These are phyloP conservation scores for Halocaridina rubra DNA, from an alignment of 2,888 invertebrate genomes.

Conservation along the genomic window DNA sequence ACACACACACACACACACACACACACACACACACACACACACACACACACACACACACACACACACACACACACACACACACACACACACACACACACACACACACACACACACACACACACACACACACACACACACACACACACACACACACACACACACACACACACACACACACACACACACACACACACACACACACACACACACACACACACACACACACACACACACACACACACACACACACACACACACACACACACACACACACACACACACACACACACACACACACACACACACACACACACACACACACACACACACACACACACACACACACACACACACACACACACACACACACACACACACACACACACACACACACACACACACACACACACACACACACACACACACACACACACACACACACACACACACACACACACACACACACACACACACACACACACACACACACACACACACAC, in stretches of 20 bases:
- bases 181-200: neutral
- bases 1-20: neutral
- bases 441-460: neutral
- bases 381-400: neutral
- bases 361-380: neutral
- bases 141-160: neutral
- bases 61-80: neutral
- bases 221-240: neutral
- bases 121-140: neutral
- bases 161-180: neutral
- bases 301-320: neutral
- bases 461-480: neutral
- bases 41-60: neutral
- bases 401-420: neutral
- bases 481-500: neutral
- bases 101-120: neutral
- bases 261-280: neutral
- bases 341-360: neutral
- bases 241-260: neutral
- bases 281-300: neutral
- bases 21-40: neutral
- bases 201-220: neutral
- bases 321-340: neutral
- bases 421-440: neutral
- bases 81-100: neutral